A percentile compares a stretch with the other conserved stretches of the same genome.
These are phyloP conservation scores for Peribatodes rhomboidaria DNA, from an alignment of 2,888 invertebrate species.

Conservation along the genomic window DNA sequence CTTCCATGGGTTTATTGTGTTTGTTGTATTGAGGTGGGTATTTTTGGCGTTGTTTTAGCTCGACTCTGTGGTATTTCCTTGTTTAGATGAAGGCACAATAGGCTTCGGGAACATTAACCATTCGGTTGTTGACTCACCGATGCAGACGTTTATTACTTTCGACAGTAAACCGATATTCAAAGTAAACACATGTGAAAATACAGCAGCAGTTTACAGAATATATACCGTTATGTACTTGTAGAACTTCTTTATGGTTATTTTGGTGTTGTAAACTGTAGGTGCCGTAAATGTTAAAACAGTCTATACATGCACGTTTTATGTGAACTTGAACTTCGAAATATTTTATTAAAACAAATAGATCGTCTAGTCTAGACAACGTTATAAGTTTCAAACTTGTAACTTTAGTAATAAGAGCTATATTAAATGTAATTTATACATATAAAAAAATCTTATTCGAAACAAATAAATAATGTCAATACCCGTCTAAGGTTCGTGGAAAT, in stretches of 20 bases:
- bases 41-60: conserved; percentile 71
- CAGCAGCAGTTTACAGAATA: conserved; percentile 23
- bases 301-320: not conserved
- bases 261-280: not conserved
- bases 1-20: conserved; percentile 52
- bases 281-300: not conserved
- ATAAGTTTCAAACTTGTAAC: not conserved
- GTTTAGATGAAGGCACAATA: conserved; percentile 64
- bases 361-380: not conserved
- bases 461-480: conserved; percentile 1
- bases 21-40: conserved; percentile 62
- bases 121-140: conserved; percentile 52
- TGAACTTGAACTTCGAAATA: not conserved
- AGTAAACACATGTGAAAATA: conserved; percentile 31
- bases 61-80: conserved; percentile 67
- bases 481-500: conserved; percentile 2
- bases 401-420: not conserved
- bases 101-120: conserved; percentile 56
- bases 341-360: not conserved
- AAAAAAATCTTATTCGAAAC: not conserved
- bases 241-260: conserved; percentile 1
- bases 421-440: not conserved
- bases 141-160: conserved; percentile 55
- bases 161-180: conserved; percentile 50
- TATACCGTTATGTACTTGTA: conserved; percentile 7